Evolutionary conservation across 2,888 invertebrate genomes (phyloP).

Genomic region (Pedicia rivosa): DNA sequence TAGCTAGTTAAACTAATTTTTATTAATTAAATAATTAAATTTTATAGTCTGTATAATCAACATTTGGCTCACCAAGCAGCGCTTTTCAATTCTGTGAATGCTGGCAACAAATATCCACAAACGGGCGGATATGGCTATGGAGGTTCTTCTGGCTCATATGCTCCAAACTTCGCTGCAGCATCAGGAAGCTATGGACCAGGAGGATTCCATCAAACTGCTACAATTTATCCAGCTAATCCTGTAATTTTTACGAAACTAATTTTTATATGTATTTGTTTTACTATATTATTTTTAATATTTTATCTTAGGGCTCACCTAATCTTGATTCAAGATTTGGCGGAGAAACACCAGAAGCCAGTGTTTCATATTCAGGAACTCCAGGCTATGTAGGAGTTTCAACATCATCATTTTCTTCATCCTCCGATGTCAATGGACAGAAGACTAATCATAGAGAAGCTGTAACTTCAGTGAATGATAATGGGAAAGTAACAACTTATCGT

Average conservation of each 20-base stretch:
- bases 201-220: constrained; percentile 39
- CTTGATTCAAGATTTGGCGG: constrained; percentile 29
- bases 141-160: constrained; percentile 17
- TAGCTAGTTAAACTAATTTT: too few species aligned
- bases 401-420: constrained; percentile 42
- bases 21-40: too few species aligned
- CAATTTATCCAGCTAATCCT: constrained; percentile 41
- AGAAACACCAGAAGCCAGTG: constrained; percentile 18
- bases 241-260: constrained; percentile 27
- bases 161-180: constrained; percentile 34
- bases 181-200: constrained; percentile 37
- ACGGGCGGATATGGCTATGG: constrained; percentile 1
- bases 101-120: too few species aligned
- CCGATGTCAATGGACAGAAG: constrained; percentile 42
- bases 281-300: constrained; percentile 1
- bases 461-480: constrained; percentile 57
- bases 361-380: constrained; percentile 11
- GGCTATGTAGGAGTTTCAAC: constrained; percentile 39
- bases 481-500: constrained; percentile 44
- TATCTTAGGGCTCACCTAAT: constrained; percentile 34
- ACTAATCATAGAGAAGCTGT: constrained; percentile 38
- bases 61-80: constrained; percentile 9
- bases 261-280: not conserved
- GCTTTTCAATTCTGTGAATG: too few species aligned
- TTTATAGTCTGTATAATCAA: constrained; percentile 9